phyloP scores from a whole-genome alignment of 2,888 invertebrate species.

The Taphrorychus bicolor region DNA sequence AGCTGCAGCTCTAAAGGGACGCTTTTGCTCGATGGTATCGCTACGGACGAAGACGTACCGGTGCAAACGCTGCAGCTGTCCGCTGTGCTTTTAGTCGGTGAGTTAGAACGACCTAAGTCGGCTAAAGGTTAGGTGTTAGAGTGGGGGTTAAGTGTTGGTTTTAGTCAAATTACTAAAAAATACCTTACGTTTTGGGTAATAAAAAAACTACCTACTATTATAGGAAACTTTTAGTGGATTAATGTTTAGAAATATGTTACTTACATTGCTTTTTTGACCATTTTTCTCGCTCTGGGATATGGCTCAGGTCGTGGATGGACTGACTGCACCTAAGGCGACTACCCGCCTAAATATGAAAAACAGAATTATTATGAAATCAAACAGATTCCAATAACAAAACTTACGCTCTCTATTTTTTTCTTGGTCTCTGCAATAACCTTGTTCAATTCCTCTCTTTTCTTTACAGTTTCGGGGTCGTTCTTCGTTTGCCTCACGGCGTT shows the following conservation, averaged over 20 bases:
- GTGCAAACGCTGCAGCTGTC: constrained; percentile 35
- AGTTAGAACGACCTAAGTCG: constrained; percentile 29
- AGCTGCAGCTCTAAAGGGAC: constrained; percentile 56
- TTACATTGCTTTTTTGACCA: constrained; percentile 51
- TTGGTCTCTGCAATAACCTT: constrained; percentile 85
- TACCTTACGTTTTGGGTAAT: too few species aligned
- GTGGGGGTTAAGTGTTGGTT: constrained; percentile 5
- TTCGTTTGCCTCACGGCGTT: constrained; percentile 65
- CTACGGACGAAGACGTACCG: constrained; percentile 21
- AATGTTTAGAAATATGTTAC: neutral
- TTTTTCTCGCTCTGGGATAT: constrained; percentile 66
- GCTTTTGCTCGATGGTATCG: constrained; percentile 47
- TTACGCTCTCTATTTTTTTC: constrained; percentile 85
- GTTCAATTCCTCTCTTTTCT: constrained; percentile 79
- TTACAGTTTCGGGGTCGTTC: constrained; percentile 69
- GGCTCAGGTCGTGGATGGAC: constrained; percentile 85
- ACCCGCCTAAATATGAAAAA: constrained; percentile 67
- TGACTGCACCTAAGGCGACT: constrained; percentile 85
- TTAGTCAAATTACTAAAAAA: too few species aligned
- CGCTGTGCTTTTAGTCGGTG: constrained; percentile 31
- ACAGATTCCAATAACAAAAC: constrained; percentile 48
- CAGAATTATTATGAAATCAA: neutral
- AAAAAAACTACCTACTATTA: too few species aligned
- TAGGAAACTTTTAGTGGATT: too few species aligned
- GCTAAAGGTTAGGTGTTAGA: constrained; percentile 16